A percentile compares a stretch with the other conserved stretches of the same genome.
Evolutionary conservation across 2,113 vertebrate species (phyloP).

Genomic region (Eudorcas thomsonii): DNA sequence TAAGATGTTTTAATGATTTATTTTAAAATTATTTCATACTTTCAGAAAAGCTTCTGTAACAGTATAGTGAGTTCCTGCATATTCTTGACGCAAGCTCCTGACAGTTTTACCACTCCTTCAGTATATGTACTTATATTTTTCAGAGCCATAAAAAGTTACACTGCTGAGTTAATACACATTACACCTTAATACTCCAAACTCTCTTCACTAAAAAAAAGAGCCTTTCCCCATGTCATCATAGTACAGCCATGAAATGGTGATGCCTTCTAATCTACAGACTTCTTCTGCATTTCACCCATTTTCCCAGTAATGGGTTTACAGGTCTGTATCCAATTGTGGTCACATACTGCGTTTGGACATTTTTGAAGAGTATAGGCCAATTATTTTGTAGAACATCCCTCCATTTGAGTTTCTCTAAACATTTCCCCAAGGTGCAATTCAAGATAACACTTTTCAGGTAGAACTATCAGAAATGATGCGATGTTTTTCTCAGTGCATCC

Average conservation of each 20-base stretch:
- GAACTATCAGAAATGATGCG: neutral
- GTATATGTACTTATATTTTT: neutral
- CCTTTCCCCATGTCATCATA: neutral
- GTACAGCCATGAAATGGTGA: neutral
- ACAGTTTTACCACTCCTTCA: neutral
- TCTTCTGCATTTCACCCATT: neutral
- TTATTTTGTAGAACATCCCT: neutral
- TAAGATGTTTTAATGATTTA: conserved; percentile 17
- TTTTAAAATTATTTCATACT: neutral
- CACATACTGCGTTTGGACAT: neutral
- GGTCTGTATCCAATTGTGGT: neutral
- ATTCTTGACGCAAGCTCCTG: neutral
- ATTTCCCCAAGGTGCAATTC: neutral
- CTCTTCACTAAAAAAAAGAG: neutral
- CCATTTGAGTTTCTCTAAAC: neutral
- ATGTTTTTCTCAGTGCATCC: neutral
- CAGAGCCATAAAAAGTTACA: neutral
- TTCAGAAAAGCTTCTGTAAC: neutral
- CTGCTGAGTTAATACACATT: neutral
- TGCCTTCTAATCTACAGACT: neutral
- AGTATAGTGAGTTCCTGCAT: neutral
- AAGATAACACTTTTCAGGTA: neutral
- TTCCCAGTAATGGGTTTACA: neutral
- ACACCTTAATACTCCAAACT: neutral
- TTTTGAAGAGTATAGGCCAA: neutral